A percentile compares a stretch with the other conserved stretches of the same genome.
Conservation (phyloP, 2,888 invertebrate species). For the Argyresthia albistria region DNA sequence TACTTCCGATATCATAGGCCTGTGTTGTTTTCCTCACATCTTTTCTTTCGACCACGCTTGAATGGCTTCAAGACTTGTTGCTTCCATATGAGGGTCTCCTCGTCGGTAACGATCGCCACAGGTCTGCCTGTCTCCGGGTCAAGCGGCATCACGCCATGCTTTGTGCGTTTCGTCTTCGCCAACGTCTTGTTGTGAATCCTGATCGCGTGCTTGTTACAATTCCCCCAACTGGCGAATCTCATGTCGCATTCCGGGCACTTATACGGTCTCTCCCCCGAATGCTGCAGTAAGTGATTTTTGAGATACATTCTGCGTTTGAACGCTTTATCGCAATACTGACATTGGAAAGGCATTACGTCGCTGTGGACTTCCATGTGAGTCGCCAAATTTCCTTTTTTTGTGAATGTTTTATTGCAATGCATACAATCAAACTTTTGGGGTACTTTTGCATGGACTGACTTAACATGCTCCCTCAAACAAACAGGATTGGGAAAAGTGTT, state of each 20-base stretch:
- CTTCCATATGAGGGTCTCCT: neutral
- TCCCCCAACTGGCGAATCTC: constrained; percentile 79
- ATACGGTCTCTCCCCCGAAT: constrained; percentile 64
- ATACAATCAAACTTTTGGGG: constrained; percentile 5
- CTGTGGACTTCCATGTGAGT: constrained; percentile 77
- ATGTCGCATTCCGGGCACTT: constrained; percentile 73
- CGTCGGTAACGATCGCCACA: no score
- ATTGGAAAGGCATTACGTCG: constrained; percentile 77
- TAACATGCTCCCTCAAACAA: constrained; percentile 3
- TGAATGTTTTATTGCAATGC: constrained; percentile 11
- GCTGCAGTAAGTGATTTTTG: constrained; percentile 17
- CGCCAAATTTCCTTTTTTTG: constrained; percentile 74
- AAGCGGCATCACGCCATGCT: neutral
- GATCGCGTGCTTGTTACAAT: constrained; percentile 77
- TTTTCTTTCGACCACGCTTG: neutral
- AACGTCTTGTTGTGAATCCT: neutral
- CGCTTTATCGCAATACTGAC: constrained; percentile 75
- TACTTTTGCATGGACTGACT: neutral
- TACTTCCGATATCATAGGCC: no score
- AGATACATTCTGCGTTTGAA: constrained; percentile 77
- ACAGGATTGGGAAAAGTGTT: neutral
- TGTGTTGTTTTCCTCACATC: no score
- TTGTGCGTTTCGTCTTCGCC: neutral
- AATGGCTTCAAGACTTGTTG: neutral
- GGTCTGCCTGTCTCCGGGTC: neutral